Evolutionary conservation across 2,113 vertebrate genomes (phyloP).

Genomic region (Lanius collurio): DNA sequence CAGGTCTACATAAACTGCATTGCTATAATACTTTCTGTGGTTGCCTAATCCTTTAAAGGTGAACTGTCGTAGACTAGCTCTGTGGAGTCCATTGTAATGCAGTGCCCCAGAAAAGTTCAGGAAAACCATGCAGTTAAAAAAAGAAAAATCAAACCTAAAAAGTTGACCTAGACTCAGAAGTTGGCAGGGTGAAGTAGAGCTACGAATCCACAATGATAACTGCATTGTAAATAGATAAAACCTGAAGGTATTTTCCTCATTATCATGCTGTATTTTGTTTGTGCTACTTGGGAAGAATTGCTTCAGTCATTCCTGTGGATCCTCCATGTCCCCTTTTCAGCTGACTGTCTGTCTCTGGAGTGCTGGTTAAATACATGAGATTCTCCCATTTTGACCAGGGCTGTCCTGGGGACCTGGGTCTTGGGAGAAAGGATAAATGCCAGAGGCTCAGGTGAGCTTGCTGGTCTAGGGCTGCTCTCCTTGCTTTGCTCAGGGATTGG

Average conservation of each 20-base stretch:
- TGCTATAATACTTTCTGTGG: constrained; percentile 51
- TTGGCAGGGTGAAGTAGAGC: neutral
- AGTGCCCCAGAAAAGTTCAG: neutral
- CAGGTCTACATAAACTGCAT: constrained; percentile 60
- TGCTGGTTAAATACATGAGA: neutral
- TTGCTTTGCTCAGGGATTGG: neutral
- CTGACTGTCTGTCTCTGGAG: neutral
- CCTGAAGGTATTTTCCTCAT: neutral
- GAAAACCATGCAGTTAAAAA: neutral
- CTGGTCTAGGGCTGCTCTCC: neutral
- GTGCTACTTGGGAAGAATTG: neutral
- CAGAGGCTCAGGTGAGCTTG: neutral
- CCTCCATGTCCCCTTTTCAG: neutral
- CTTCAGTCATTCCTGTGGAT: neutral
- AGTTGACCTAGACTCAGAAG: neutral
- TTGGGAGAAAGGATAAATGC: neutral
- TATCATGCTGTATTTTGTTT: neutral
- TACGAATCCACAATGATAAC: neutral
- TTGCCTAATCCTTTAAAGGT: constrained; percentile 56
- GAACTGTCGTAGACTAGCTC: constrained; percentile 12
- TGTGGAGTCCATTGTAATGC: neutral
- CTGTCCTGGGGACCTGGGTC: neutral
- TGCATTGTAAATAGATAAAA: neutral
- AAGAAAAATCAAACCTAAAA: neutral
- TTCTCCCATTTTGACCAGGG: neutral